Conservation (phyloP, 2,113 vertebrate species). For the Trochalopteron elliotii region DNA sequence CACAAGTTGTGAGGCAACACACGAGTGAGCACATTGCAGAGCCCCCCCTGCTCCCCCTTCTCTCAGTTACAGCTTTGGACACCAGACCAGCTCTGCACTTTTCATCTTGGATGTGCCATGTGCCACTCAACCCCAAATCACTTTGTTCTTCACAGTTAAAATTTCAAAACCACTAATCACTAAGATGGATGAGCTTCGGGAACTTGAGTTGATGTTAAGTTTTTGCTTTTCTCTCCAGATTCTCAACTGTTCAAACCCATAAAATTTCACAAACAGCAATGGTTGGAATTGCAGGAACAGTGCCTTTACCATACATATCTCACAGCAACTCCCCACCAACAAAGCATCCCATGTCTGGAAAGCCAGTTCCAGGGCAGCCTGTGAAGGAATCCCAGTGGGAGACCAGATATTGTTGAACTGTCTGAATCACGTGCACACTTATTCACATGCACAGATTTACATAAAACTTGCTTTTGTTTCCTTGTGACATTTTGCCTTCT, state of each 20-base stretch:
- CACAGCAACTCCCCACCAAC: background rate
- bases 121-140: background rate
- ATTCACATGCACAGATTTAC: background rate
- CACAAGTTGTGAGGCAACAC: background rate
- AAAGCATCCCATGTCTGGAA: background rate
- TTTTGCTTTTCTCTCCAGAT: background rate
- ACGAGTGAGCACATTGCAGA: background rate
- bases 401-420: background rate
- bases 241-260: background rate
- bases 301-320: background rate
- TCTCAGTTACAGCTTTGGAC: background rate
- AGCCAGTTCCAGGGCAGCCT: background rate
- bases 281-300: background rate
- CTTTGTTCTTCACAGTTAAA: conserved; percentile 25
- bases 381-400: conserved; percentile 8
- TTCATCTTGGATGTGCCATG: background rate
- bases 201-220: background rate
- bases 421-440: background rate
- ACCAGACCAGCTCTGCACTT: background rate
- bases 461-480: conserved; percentile 34
- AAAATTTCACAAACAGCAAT: background rate
- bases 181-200: conserved; percentile 21
- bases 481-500: conserved; percentile 22
- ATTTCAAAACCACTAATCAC: conserved; percentile 25
- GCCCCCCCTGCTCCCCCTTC: background rate